phyloP scores from a whole-genome alignment of 2,797 vertebrate species.

The Brachyalestes nurse region DNA sequence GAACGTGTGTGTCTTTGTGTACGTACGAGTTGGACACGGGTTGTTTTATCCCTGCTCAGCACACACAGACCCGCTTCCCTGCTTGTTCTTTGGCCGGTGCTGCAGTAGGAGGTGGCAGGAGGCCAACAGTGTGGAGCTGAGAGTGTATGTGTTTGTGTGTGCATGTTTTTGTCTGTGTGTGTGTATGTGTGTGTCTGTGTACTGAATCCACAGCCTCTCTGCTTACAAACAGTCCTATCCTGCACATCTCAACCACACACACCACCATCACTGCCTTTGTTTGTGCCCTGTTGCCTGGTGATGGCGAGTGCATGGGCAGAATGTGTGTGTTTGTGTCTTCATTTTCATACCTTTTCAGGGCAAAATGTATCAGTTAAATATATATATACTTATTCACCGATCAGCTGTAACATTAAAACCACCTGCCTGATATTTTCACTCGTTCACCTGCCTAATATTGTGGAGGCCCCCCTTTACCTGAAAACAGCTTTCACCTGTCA shows the following conservation, averaged over 20 bases:
- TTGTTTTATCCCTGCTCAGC: conserved; percentile 29
- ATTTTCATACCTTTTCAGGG: conserved; percentile 18
- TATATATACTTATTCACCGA: too few relatives aligned
- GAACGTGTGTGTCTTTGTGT: conserved; percentile 31
- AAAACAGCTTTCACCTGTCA: too few relatives aligned
- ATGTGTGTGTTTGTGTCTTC: conserved; percentile 54
- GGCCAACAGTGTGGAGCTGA: conserved; percentile 14
- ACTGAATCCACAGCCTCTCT: conserved; percentile 52
- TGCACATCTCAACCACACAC: conserved; percentile 24
- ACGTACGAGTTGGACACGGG: conserved; percentile 17
- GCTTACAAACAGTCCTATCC: conserved; percentile 64
- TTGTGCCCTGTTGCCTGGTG: conserved; percentile 72
- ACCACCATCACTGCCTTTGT: conserved; percentile 45
- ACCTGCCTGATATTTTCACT: too few relatives aligned
- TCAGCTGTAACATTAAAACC: too few relatives aligned
- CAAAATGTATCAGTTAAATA: not conserved
- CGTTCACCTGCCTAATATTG: too few relatives aligned
- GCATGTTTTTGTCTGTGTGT: conserved; percentile 22
- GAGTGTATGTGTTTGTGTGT: conserved; percentile 24
- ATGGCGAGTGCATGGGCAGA: conserved; percentile 62
- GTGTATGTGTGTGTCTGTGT: conserved; percentile 48
- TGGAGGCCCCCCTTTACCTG: too few relatives aligned
- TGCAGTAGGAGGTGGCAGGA: conserved; percentile 26
- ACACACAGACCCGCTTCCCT: conserved; percentile 32
- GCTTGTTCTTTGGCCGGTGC: conserved; percentile 34